Evolutionary conservation across 2,797 vertebrate genomes (phyloP).

Genomic region (Platalea minor): DNA sequence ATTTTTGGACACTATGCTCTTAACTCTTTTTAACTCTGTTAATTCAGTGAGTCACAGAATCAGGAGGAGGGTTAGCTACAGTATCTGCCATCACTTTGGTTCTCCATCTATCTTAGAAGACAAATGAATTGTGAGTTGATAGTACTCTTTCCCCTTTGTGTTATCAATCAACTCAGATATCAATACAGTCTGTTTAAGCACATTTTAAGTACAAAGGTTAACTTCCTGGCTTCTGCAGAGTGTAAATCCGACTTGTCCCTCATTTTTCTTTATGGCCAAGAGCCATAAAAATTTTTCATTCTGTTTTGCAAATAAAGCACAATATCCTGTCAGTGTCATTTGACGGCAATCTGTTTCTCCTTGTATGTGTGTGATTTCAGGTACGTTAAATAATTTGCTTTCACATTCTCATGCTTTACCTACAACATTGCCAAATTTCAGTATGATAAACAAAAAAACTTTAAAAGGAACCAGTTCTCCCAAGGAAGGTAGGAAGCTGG

Average conservation of each 20-base stretch:
- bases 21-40: background rate
- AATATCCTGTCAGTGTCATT: background rate
- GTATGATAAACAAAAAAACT: background rate
- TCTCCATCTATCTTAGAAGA: background rate
- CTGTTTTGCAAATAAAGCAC: background rate
- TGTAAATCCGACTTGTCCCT: background rate
- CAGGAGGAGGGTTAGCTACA: background rate
- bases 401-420: background rate
- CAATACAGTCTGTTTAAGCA: background rate
- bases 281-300: background rate
- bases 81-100: background rate
- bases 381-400: background rate
- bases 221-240: background rate
- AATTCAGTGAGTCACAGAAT: background rate
- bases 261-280: background rate
- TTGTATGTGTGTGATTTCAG: background rate
- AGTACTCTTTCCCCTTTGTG: background rate
- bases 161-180: background rate
- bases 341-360: background rate
- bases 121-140: background rate
- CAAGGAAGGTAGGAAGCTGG: background rate
- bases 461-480: background rate
- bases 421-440: background rate
- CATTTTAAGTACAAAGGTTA: background rate
- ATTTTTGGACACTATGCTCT: background rate